Base-by-base conservation (phyloP, 1,140 invertebrate species). In the Danaus melanippus region DNA sequence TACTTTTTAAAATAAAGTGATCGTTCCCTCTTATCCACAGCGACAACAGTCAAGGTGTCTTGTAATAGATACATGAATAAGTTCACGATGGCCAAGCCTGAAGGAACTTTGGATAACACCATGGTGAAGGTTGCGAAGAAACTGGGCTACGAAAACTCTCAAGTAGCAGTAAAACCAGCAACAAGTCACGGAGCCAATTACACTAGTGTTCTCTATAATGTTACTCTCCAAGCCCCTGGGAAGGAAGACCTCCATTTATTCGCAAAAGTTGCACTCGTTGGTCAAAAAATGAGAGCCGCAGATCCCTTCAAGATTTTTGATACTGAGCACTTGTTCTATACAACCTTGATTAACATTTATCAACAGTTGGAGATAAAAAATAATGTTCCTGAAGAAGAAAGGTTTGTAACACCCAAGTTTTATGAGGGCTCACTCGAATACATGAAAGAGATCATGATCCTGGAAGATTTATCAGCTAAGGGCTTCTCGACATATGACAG, bases 311-410 rank as follows among this genome's bases (percentile, higher is more conserved):
- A 39, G 11, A 48, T 78, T 7, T 83, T 64, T 50, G 61, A 71
- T 9, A 69, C 58, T 2, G 81, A 84, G 64, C 57, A 50, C 1
- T 57, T 59, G 12, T 62, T 67, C 48, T 84, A 82, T 50, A 76
- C 53, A 0, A 56, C 64, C 10, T 12, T 84, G 2, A 12, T 66
- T 2, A 71, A 68, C 8, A 59, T 53, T 8, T 82, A 75, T 41
- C 46, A 66, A 51, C 45, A 65, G 4, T 41, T 84, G 8, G 62
- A 84, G 58, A 50, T 65, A 0, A 56, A 61, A 11, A 12, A 75
- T 12, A 55, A 59, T 7, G 50, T 82, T 0, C 63, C 73, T 0
- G 10, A 53, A 10, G 56, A 74, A 9, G 12, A 75, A 12, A 68
- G 64, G 46, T 12, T 71, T 3, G 44, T 56, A 0, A 62, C 65